Percentiles rank a stretch among this genome's conserved stretches.
These are phyloP conservation scores for Microplitis mediator DNA, from an alignment of 1,140 invertebrate species.

Conservation along the genomic window DNA sequence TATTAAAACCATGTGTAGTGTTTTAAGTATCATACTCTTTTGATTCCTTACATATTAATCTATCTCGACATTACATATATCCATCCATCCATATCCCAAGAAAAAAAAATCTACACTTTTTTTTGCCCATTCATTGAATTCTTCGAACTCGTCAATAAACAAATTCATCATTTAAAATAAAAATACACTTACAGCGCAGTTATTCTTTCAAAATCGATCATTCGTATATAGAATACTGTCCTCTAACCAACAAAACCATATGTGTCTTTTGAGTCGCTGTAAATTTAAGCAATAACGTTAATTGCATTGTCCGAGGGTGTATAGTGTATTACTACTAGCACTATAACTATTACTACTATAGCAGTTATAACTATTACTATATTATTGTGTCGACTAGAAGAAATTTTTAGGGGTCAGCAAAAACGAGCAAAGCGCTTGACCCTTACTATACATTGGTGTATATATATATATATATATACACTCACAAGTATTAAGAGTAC, in stretches of 20 bases:
- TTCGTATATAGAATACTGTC: not conserved
- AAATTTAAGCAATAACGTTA: conserved; percentile 48
- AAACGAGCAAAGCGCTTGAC: conserved; percentile 44
- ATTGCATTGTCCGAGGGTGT: conserved; percentile 45
- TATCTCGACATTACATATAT: too few species aligned
- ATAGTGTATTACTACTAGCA: not conserved
- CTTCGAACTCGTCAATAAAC: not conserved
- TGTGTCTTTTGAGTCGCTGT: conserved; percentile 20
- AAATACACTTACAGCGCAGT: not conserved
- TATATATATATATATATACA: too few species aligned
- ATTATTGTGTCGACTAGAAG: conserved; percentile 3
- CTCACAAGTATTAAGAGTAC: not conserved
- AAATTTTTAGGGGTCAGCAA: conserved; percentile 35
- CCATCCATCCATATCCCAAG: too few species aligned
- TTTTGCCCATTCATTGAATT: not conserved
- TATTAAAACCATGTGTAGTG: conserved; percentile 59
- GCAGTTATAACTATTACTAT: too few species aligned
- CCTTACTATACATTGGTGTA: conserved; percentile 20
- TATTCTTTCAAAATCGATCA: not conserved
- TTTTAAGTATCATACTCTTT: conserved; percentile 1
- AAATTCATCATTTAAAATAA: conserved; percentile 1
- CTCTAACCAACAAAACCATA: conserved; percentile 11
- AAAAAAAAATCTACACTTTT: not conserved
- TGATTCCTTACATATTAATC: too few species aligned
- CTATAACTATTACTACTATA: not conserved